A percentile compares a stretch with the other conserved stretches of the same genome.
phyloP scores from a whole-genome alignment of 2,797 vertebrate species.

The Microctenopoma steveboyesi region DNA sequence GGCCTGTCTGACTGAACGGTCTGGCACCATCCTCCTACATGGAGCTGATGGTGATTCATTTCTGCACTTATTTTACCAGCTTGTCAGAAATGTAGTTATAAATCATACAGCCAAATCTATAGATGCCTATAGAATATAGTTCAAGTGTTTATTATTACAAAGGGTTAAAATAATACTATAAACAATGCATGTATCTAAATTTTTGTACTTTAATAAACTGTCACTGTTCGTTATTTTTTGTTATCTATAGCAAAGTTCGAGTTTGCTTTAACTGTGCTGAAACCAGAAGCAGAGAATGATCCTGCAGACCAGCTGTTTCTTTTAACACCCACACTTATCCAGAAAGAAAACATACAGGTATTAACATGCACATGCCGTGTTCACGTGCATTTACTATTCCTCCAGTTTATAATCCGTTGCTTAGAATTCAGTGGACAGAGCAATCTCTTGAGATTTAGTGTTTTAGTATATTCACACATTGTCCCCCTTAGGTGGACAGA shows the following conservation, averaged over 20 bases:
- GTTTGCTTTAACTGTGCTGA: constrained; percentile 85
- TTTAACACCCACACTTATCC: constrained; percentile 83
- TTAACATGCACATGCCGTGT: not conserved
- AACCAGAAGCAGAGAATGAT: constrained; percentile 77
- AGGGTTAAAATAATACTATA: not conserved
- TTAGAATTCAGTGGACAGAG: not conserved
- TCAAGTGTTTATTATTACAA: not conserved
- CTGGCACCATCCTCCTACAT: constrained; percentile 81
- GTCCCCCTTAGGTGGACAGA: constrained; percentile 70
- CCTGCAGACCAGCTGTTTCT: constrained; percentile 87
- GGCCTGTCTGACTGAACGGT: constrained; percentile 85
- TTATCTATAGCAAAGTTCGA: constrained; percentile 84
- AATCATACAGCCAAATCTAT: not conserved
- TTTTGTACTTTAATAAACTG: not conserved
- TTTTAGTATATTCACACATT: not conserved
- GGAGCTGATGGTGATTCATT: constrained; percentile 82
- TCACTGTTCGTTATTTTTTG: not conserved
- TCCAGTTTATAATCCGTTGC: not conserved
- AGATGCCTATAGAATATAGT: not conserved
- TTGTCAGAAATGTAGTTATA: constrained; percentile 8
- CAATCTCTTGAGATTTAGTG: not conserved
- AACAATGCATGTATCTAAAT: not conserved
- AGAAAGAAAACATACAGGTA: constrained; percentile 91
- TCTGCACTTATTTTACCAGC: constrained; percentile 1
- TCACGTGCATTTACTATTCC: not conserved